phyloP scores from a whole-genome alignment of 1,140 invertebrate genomes.

The Panulirus ornatus region DNA sequence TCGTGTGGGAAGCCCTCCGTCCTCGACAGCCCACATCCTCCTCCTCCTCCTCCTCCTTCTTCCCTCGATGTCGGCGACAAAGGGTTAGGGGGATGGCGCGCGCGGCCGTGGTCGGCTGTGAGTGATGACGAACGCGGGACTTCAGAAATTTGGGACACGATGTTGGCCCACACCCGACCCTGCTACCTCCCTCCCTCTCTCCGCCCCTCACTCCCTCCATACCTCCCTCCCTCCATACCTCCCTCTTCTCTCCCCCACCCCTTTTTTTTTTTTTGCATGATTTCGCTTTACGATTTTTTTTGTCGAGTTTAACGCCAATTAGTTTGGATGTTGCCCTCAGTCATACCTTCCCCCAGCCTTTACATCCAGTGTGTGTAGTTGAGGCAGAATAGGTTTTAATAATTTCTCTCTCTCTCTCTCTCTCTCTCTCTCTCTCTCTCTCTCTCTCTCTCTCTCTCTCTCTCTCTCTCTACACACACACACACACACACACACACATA shows the following conservation, averaged over 20 bases:
- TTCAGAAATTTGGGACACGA: too few relatives aligned
- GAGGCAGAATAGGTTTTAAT: too few relatives aligned
- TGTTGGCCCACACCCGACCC: neutral
- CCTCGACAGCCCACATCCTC: too few relatives aligned
- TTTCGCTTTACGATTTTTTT: neutral
- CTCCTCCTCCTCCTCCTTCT: too few relatives aligned
- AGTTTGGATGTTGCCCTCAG: neutral
- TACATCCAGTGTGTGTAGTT: too few relatives aligned
- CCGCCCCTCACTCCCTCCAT: neutral
- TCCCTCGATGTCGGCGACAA: too few relatives aligned
- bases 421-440: neutral
- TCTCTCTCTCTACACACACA: neutral
- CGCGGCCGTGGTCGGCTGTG: too few relatives aligned
- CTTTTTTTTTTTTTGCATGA: neutral
- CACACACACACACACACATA: too few relatives aligned
- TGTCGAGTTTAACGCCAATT: neutral
- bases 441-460: neutral
- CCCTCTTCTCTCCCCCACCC: conserved; percentile 1
- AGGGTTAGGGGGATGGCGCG: too few relatives aligned
- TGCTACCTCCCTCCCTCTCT: neutral
- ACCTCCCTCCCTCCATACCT: neutral
- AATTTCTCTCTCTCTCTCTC: neutral
- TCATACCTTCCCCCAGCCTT: neutral
- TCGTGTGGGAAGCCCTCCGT: too few relatives aligned
- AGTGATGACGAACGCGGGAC: too few relatives aligned